These are phyloP conservation scores for Menidia beryllina DNA, from an alignment of 2,113 vertebrate species.

Conservation along the genomic window DNA sequence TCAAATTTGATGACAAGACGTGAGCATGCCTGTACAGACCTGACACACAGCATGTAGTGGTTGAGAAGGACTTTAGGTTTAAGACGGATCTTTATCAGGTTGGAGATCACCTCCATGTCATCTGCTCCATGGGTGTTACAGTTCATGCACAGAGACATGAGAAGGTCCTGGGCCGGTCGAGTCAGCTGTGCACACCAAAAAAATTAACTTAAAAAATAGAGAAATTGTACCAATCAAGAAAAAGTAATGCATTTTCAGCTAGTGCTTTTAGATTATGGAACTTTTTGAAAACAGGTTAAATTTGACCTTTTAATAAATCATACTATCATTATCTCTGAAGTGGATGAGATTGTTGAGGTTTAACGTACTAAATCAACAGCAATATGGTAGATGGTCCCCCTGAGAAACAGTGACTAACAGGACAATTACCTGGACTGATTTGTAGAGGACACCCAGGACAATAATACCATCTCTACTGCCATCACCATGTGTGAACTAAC, in stretches of 20 bases:
- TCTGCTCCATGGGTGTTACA: constrained; percentile 91
- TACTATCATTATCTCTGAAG: too few relatives aligned
- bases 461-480: too few relatives aligned
- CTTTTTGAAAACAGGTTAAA: background rate
- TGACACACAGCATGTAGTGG: constrained; percentile 95
- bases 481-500: too few relatives aligned
- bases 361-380: too few relatives aligned
- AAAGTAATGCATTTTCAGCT: background rate
- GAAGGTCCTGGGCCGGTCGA: constrained; percentile 95
- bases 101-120: constrained; percentile 97
- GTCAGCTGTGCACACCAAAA: constrained; percentile 84
- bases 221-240: background rate
- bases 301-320: background rate
- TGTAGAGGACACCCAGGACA: too few relatives aligned
- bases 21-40: constrained; percentile 72
- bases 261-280: background rate
- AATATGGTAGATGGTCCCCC: too few relatives aligned
- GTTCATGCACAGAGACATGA: constrained; percentile 98
- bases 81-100: constrained; percentile 96
- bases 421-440: too few relatives aligned
- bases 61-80: constrained; percentile 98
- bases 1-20: background rate
- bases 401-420: too few relatives aligned
- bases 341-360: too few relatives aligned
- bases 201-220: background rate